These are phyloP conservation scores for Oscheius sp. DNA, from an alignment of 2,888 invertebrate genomes.

Conservation along the genomic window DNA sequence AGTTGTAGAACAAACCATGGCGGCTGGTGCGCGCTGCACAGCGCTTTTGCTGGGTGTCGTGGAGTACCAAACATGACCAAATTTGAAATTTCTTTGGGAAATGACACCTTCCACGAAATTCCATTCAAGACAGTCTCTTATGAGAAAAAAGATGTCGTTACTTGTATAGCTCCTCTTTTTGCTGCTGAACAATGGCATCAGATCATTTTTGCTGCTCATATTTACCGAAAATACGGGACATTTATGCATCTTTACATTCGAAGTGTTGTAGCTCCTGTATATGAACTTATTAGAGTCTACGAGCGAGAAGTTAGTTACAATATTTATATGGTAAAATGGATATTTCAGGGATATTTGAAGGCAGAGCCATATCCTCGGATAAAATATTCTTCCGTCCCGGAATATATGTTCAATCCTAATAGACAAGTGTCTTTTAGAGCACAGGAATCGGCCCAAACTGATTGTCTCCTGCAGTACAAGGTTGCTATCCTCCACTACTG, in stretches of 20 bases:
- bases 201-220: slow-evolving; percentile 44
- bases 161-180: slow-evolving; percentile 55
- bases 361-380: slow-evolving; percentile 44
- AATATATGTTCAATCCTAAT: slow-evolving; percentile 52
- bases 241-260: slow-evolving; percentile 52
- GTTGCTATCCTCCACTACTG: no score
- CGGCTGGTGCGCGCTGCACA: not conserved
- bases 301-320: slow-evolving; percentile 27
- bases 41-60: not conserved
- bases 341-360: slow-evolving; percentile 18
- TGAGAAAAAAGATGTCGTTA: slow-evolving; percentile 45
- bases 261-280: slow-evolving; percentile 42
- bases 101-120: slow-evolving; percentile 38
- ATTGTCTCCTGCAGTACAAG: slow-evolving; percentile 54
- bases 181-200: slow-evolving; percentile 57
- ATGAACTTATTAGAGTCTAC: slow-evolving; percentile 23
- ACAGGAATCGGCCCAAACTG: slow-evolving; percentile 56
- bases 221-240: slow-evolving; percentile 36
- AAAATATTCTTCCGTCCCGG: slow-evolving; percentile 40
- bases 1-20: no score
- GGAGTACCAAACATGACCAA: not conserved
- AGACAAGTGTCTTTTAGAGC: slow-evolving; percentile 51
- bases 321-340: not conserved
- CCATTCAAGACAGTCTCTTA: slow-evolving; percentile 39
- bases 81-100: not conserved